A percentile compares a stretch with the other conserved stretches of the same genome.
Conservation (phyloP, 2,797 vertebrate genomes). For the Psittacula derbiana region DNA sequence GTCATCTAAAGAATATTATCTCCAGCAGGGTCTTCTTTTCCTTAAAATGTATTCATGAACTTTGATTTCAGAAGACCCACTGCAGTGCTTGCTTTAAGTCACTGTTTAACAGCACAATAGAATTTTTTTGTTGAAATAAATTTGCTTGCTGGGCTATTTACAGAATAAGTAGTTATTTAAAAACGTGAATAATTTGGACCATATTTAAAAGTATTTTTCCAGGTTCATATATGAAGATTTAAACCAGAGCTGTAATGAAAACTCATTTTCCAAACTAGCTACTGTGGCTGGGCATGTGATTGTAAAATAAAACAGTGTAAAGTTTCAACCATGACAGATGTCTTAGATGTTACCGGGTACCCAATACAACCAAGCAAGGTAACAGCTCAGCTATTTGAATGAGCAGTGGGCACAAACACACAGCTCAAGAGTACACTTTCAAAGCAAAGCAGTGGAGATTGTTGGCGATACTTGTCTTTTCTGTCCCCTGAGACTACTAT, state of each 20-base stretch:
- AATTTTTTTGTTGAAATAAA: background rate
- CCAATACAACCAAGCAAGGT: conserved; percentile 16
- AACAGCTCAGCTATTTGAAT: conserved; percentile 11
- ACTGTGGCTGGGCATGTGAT: background rate
- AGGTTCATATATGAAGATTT: background rate
- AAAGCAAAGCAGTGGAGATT: background rate
- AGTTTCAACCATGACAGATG: conserved; percentile 13
- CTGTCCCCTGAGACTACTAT: conserved; percentile 17
- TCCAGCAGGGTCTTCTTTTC: background rate
- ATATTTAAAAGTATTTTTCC: background rate
- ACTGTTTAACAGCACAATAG: background rate
- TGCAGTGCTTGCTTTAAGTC: background rate
- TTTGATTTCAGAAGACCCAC: background rate
- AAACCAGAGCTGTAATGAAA: background rate
- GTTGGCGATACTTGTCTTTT: conserved; percentile 17
- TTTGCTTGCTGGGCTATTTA: background rate
- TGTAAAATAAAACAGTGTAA: background rate
- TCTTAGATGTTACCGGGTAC: background rate
- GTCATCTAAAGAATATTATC: background rate
- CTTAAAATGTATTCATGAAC: background rate
- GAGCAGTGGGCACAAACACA: background rate
- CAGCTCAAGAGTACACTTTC: background rate
- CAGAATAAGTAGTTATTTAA: background rate
- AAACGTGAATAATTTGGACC: background rate
- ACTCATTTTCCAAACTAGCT: background rate